Evolutionary conservation across 2,888 invertebrate genomes (phyloP).

Genomic region (Diarsia brunnea): DNA sequence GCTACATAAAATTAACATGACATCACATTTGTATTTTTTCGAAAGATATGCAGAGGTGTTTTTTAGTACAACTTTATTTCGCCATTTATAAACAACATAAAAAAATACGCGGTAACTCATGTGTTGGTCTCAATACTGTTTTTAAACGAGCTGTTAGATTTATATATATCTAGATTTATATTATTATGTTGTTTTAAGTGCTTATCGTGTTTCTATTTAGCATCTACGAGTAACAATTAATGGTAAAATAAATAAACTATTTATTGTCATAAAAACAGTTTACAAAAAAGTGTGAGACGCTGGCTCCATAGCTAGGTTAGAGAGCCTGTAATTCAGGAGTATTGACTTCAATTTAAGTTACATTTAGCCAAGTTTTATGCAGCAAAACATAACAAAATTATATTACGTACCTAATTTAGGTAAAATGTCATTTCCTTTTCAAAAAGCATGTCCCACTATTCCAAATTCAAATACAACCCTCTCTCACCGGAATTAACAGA

Average conservation of each 20-base stretch:
- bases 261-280: too few relatives aligned
- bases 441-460: not conserved
- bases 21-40: not conserved
- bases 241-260: too few relatives aligned
- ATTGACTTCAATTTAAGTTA: too few relatives aligned
- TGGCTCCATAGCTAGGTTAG: too few relatives aligned
- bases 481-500: slow-evolving; percentile 49
- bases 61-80: not conserved
- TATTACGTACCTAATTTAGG: too few relatives aligned
- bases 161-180: too few relatives aligned
- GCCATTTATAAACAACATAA: not conserved
- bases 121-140: not conserved
- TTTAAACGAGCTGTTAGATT: not conserved
- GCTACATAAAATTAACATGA: not conserved
- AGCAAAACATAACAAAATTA: too few relatives aligned
- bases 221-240: not conserved
- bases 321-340: too few relatives aligned
- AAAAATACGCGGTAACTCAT: not conserved
- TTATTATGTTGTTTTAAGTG: not conserved
- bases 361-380: too few relatives aligned
- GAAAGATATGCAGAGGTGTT: not conserved
- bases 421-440: not conserved
- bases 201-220: not conserved
- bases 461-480: slow-evolving; percentile 3
- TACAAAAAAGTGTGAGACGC: too few relatives aligned